Base-by-base conservation (phyloP, 2,888 invertebrate species). In the Leptogaster cylindrica region DNA sequence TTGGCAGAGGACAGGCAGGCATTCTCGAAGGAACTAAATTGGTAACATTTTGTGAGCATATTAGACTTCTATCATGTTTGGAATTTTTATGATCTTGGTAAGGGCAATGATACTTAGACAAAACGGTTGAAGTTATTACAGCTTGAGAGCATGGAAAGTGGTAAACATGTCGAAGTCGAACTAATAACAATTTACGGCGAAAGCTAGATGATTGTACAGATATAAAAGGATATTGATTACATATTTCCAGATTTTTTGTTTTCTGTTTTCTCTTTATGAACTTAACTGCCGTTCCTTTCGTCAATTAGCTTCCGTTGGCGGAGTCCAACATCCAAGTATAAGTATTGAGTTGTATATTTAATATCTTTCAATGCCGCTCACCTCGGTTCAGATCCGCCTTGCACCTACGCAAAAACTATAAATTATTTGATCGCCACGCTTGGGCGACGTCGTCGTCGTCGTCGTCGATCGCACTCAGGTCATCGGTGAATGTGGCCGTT, bases 1-100 rank as follows among this genome's bases (percentile, higher is more conserved):
- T 61, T 61, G 41, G 61, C 61, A 61, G 44, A 44, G 61, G 61
- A 61, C 41, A 61, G 61, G 61, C 41, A 61, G 44, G 44, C 44
- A 55, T 61, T 44, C 44, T 61, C 44, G 27, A 16, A 14, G 5
- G 20, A 44, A 31, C n/a, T n/a, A 61, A 44, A 44, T 31, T 44
- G 44, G 61, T 44, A 44, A 44, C 44, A 44, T 27, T 44, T 44
- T 44, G 61, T 41, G 41, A 58, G 12, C 58, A 23, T 61, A 61
- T 41, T 44, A 61, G 41, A 18, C 44, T 18, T 25, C 23, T 10
- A 14, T 25, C 44, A 27, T 61, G 44, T 44, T 27, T 61, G 28
- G 61, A 2, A 25, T 44, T 61, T 44, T 61, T 61, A 44, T 28
- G 16, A 12, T 61, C 28, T 44, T 61, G 6, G 44, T 44, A 61